These are phyloP conservation scores for Hydractinia symbiolongicarpus DNA, from an alignment of 30 jellyfish, hydroid and myxozoan genomes.

Conservation along the genomic window DNA sequence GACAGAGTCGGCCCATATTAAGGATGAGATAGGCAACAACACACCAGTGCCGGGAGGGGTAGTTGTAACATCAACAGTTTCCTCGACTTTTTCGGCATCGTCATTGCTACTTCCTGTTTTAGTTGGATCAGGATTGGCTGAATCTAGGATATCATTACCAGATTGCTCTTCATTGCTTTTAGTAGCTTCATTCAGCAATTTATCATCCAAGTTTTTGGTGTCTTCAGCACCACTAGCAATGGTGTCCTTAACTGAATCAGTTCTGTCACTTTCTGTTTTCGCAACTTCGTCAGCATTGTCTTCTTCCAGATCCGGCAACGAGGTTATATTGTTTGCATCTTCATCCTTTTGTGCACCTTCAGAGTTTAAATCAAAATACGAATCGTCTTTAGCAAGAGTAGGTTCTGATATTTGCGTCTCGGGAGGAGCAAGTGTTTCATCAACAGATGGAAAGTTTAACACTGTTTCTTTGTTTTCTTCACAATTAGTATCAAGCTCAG, in stretches of 20 bases:
- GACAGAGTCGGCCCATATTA: too few relatives aligned
- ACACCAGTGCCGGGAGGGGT: background rate
- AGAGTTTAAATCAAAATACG: too few relatives aligned
- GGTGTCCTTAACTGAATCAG: background rate
- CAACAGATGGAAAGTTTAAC: too few relatives aligned
- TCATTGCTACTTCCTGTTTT: background rate
- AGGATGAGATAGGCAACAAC: too few relatives aligned
- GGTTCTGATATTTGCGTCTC: too few relatives aligned
- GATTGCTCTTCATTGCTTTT: background rate
- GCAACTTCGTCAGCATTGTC: background rate
- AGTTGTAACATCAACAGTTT: slow-evolving; percentile 6
- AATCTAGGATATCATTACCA: background rate
- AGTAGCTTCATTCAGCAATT: background rate
- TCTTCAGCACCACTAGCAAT: background rate
- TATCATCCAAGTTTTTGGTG: background rate
- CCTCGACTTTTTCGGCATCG: slow-evolving; percentile 6
- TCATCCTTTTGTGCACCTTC: too few relatives aligned
- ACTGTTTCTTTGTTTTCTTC: too few relatives aligned
- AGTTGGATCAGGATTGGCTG: background rate
- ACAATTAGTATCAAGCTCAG: background rate
- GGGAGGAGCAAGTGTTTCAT: too few relatives aligned
- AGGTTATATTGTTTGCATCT: too few relatives aligned
- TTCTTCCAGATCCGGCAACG: too few relatives aligned
- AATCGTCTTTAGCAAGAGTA: too few relatives aligned
- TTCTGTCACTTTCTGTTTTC: background rate